These are phyloP conservation scores for Troilus luridus DNA, from an alignment of 2,888 invertebrate genomes.

Conservation along the genomic window DNA sequence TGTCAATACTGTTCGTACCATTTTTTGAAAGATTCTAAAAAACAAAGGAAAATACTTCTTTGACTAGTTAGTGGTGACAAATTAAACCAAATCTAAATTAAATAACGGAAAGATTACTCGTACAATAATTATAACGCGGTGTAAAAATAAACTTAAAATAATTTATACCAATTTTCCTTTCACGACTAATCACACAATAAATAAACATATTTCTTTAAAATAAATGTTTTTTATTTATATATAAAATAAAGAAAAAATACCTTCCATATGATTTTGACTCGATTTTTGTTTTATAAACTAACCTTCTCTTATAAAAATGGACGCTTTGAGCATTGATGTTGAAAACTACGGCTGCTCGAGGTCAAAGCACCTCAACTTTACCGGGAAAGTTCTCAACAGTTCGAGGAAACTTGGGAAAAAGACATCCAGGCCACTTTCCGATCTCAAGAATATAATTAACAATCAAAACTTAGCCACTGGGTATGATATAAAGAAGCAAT, in stretches of 20 bases:
- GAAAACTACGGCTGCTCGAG: background rate
- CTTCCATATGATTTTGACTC: background rate
- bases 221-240: background rate
- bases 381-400: background rate
- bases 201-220: background rate
- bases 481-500: background rate
- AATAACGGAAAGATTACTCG: too few relatives aligned
- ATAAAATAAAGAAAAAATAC: background rate
- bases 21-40: too few relatives aligned
- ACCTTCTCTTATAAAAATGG: background rate
- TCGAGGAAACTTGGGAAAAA: background rate
- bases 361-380: background rate
- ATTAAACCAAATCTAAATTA: too few relatives aligned
- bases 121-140: too few relatives aligned
- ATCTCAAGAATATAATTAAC: background rate
- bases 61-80: too few relatives aligned
- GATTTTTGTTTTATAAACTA: background rate
- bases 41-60: too few relatives aligned
- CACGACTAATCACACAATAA: too few relatives aligned
- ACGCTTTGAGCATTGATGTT: background rate
- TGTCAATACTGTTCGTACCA: too few relatives aligned
- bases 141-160: too few relatives aligned
- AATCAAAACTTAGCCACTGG: background rate
- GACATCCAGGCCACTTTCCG: background rate
- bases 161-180: too few relatives aligned